phyloP scores from a whole-genome alignment of 2,113 vertebrate species.

The Brachyistius frenatus region DNA sequence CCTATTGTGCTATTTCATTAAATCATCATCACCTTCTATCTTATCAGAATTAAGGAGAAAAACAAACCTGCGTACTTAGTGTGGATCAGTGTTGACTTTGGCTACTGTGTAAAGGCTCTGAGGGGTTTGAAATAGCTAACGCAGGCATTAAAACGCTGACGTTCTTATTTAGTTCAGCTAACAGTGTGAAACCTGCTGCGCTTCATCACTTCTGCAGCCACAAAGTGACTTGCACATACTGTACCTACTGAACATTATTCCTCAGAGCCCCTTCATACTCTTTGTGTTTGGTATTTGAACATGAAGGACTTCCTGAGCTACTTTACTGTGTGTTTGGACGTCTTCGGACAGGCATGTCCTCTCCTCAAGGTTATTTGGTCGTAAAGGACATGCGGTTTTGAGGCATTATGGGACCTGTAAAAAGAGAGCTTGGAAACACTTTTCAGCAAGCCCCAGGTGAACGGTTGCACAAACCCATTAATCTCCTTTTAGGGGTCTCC shows the following conservation, averaged over 20 bases:
- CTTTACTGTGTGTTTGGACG: slow-evolving; percentile 38
- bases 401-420: slow-evolving; percentile 47
- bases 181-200: slow-evolving; percentile 17
- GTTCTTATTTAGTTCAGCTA: neutral
- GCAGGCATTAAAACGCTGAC: neutral
- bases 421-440: slow-evolving; percentile 45
- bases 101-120: neutral
- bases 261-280: slow-evolving; percentile 11
- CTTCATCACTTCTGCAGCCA: slow-evolving; percentile 19
- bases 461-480: slow-evolving; percentile 9
- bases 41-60: neutral
- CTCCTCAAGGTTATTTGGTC: slow-evolving; percentile 43
- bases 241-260: slow-evolving; percentile 14
- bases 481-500: slow-evolving; percentile 18
- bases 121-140: slow-evolving; percentile 18
- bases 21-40: neutral
- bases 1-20: neutral
- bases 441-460: slow-evolving; percentile 17
- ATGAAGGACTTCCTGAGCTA: slow-evolving; percentile 40
- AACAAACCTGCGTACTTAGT: neutral
- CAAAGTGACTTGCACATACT: slow-evolving; percentile 5
- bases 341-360: slow-evolving; percentile 37
- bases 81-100: slow-evolving; percentile 22
- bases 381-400: slow-evolving; percentile 33
- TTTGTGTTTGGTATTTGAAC: slow-evolving; percentile 40